These are phyloP conservation scores for Pinctada fucata DNA, from an alignment of 2,888 invertebrate species.

Conservation along the genomic window DNA sequence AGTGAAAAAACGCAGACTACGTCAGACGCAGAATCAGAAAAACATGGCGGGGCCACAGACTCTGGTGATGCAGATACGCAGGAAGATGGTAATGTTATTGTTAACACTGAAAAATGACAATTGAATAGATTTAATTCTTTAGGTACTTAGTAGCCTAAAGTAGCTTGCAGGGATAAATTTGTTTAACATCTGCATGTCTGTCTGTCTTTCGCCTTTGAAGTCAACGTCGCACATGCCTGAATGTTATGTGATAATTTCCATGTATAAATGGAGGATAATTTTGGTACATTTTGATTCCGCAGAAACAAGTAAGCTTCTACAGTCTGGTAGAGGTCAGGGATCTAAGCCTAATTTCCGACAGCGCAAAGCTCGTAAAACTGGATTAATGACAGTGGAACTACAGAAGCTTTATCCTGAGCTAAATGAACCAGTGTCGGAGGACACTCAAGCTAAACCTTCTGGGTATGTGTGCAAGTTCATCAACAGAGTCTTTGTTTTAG, in stretches of 20 bases:
- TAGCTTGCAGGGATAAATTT: too few species aligned
- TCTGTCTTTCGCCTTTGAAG: too few species aligned
- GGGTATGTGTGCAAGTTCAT: constrained; percentile 7
- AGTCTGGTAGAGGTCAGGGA: constrained; percentile 36
- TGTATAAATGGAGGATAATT: too few species aligned
- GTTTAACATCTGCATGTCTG: too few species aligned
- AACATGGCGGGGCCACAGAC: constrained; percentile 44
- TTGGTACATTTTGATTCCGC: too few species aligned
- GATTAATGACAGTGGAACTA: constrained; percentile 74
- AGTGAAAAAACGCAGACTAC: constrained; percentile 61
- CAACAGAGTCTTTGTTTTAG: too few species aligned
- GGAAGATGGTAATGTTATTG: constrained; percentile 49
- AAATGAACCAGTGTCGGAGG: constrained; percentile 50
- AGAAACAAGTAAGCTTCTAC: too few species aligned
- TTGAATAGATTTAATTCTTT: too few species aligned
- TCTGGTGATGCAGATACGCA: constrained; percentile 54
- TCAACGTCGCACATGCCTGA: too few species aligned
- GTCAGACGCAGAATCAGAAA: constrained; percentile 55
- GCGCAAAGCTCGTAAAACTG: constrained; percentile 74
- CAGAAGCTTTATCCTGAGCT: constrained; percentile 75
- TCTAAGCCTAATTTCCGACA: constrained; percentile 72
- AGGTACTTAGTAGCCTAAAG: too few species aligned
- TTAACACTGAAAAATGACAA: too few species aligned
- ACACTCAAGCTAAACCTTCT: constrained; percentile 18
- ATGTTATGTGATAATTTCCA: too few species aligned